phyloP scores from a whole-genome alignment of 1,140 invertebrate species.

The Brachionus rubens region DNA sequence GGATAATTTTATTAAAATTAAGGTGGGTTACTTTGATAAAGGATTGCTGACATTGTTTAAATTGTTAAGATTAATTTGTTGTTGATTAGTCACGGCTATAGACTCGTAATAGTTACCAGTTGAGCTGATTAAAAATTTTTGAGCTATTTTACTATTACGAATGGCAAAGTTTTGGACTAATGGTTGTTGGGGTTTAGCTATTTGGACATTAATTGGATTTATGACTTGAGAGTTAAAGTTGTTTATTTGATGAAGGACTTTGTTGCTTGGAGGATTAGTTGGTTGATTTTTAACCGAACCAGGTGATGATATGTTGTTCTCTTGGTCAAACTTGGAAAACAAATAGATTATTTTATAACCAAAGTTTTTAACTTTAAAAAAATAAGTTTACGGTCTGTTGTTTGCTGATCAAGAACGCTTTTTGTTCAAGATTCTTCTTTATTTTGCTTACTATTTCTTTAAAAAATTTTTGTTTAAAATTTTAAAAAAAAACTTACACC shows the following conservation, averaged over 20 bases:
- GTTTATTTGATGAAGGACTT: neutral
- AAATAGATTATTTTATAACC: neutral
- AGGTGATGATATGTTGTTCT: neutral
- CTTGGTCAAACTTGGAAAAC: neutral
- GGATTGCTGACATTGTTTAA: slow-evolving; percentile 1
- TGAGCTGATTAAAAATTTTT: slow-evolving; percentile 18
- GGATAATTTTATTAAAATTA: too few relatives aligned
- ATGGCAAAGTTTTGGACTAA: neutral
- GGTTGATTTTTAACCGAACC: too few relatives aligned
- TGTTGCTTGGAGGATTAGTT: neutral
- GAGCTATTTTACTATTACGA: slow-evolving; percentile 5
- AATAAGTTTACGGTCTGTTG: slow-evolving; percentile 16
- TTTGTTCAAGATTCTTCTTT: slow-evolving; percentile 44
- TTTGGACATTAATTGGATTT: slow-evolving; percentile 5
- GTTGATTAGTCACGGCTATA: neutral
- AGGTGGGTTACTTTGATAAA: neutral
- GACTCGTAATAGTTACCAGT: slow-evolving; percentile 12
- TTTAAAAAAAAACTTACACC: neutral
- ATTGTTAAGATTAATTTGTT: neutral
- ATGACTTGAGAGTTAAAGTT: neutral
- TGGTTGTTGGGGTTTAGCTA: neutral
- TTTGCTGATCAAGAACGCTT: slow-evolving; percentile 33
- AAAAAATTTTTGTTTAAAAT: too few relatives aligned
- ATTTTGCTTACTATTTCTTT: slow-evolving; percentile 43
- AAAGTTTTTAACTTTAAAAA: neutral